Percentiles rank a stretch among this genome's conserved stretches.
phyloP scores from a whole-genome alignment of 2,113 vertebrate genomes.

The Xenopus tropicalis region UCB_Xtro_10.0 CM004447.2:112381001-112381500 shows the following conservation, averaged over 20 bases:
- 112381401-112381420: background rate
- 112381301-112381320: background rate
- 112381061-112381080: conserved; percentile 62
- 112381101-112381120: conserved; percentile 54
- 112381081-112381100: conserved; percentile 66
- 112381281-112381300: conserved; percentile 25
- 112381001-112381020: conserved; percentile 78
- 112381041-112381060: conserved; percentile 71
- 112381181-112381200: background rate
- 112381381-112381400: background rate
- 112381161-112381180: background rate
- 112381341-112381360: conserved; percentile 22
- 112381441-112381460: background rate
- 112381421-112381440: background rate
- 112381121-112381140: background rate
- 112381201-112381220: background rate
- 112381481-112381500: background rate
- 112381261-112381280: conserved; percentile 9
- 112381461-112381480: too few species aligned
- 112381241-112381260: too few species aligned
- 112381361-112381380: conserved; percentile 3
- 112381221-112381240: background rate
- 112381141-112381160: background rate
- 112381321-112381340: conserved; percentile 2
- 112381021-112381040: conserved; percentile 67